These are phyloP conservation scores for Cosmorhoe ocellata DNA, from an alignment of 2,888 invertebrate species.

Conservation along the genomic window DNA sequence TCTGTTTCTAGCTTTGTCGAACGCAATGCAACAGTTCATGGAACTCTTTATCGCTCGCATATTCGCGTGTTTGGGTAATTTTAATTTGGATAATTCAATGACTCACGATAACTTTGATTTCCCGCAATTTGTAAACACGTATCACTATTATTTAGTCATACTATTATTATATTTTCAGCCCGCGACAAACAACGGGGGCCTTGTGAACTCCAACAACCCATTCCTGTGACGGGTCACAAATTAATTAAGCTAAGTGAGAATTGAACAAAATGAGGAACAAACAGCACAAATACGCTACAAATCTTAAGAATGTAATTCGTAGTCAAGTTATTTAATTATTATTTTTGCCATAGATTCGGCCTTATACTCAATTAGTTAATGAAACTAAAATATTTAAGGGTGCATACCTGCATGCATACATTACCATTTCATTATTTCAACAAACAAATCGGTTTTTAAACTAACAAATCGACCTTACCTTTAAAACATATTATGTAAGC, in stretches of 20 bases:
- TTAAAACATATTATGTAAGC: slow-evolving; percentile 4
- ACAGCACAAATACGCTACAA: slow-evolving; percentile 78
- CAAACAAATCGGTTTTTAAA: neutral
- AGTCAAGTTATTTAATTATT: slow-evolving; percentile 56
- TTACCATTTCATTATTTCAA: neutral
- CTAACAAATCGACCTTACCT: too few species aligned
- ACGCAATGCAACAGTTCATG: slow-evolving; percentile 41
- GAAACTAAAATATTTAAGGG: slow-evolving; percentile 9
- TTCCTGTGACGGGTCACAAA: slow-evolving; percentile 64
- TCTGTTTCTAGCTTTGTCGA: slow-evolving; percentile 38
- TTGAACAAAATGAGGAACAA: slow-evolving; percentile 61
- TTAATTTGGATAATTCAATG: slow-evolving; percentile 21
- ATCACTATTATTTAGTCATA: neutral
- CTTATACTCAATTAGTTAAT: slow-evolving; percentile 27
- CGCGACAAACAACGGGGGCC: slow-evolving; percentile 62
- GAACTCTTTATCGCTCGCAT: slow-evolving; percentile 40
- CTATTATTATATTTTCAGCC: slow-evolving; percentile 57
- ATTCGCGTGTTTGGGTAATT: slow-evolving; percentile 26
- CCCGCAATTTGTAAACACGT: slow-evolving; percentile 18
- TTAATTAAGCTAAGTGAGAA: slow-evolving; percentile 54
- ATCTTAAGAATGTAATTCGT: slow-evolving; percentile 54
- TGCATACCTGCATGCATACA: slow-evolving; percentile 11
- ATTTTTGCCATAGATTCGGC: slow-evolving; percentile 57
- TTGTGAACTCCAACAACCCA: slow-evolving; percentile 73
- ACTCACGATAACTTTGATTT: slow-evolving; percentile 24